Evolutionary conservation across 2,113 vertebrate genomes (phyloP).

Genomic region (Cyanistes caeruleus): DNA sequence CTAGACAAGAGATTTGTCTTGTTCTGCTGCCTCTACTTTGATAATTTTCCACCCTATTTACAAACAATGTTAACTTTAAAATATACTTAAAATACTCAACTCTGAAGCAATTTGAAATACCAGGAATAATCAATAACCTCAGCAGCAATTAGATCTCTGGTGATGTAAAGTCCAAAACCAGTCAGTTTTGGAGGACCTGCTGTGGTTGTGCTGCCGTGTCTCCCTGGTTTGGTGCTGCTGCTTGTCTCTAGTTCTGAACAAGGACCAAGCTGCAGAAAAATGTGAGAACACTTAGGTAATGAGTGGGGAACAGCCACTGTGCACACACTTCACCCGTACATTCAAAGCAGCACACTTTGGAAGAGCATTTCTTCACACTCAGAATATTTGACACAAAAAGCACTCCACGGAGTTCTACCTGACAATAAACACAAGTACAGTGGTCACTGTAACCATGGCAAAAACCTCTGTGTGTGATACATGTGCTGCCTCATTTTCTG

Average conservation of each 20-base stretch:
- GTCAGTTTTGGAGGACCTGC: accelerated
- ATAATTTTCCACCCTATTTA: neutral
- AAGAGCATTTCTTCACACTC: neutral
- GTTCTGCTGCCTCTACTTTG: neutral
- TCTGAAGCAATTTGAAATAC: neutral
- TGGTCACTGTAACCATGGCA: neutral
- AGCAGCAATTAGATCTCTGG: neutral
- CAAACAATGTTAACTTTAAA: neutral
- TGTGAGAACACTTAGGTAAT: neutral
- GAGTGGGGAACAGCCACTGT: neutral
- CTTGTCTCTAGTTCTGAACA: neutral
- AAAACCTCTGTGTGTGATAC: neutral
- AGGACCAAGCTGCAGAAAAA: neutral
- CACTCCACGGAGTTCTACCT: neutral
- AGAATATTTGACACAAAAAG: neutral
- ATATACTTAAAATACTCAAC: neutral
- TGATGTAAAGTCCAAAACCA: neutral
- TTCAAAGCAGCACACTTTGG: neutral
- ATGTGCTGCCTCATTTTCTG: neutral
- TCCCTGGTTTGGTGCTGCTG: neutral
- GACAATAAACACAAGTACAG: neutral
- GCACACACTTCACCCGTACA: neutral
- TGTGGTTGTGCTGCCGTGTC: neutral
- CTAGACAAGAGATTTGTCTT: neutral
- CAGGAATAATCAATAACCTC: neutral